Evolutionary conservation across 2,888 invertebrate species (phyloP).

Genomic region (Orthosia cruda): DNA sequence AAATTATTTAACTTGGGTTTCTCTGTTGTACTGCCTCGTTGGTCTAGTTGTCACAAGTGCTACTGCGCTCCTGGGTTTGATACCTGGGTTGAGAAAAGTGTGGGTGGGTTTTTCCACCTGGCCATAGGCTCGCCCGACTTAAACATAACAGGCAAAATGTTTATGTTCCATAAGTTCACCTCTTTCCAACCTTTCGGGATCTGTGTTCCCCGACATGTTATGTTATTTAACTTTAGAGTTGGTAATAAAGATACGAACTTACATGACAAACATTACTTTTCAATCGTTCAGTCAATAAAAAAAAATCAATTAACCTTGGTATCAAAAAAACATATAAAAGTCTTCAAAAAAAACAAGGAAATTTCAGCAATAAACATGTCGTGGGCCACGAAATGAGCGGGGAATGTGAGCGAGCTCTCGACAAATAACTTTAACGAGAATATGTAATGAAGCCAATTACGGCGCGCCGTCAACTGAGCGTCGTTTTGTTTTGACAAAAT

Average conservation of each 20-base stretch:
- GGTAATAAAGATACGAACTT: neutral
- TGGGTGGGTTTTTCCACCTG: too few species aligned
- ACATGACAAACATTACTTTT: too few species aligned
- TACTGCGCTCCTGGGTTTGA: too few species aligned
- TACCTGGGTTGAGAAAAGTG: too few species aligned
- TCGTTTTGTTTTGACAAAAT: constrained; percentile 69
- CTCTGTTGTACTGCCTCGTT: too few species aligned
- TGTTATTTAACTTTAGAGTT: neutral
- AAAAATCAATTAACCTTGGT: constrained; percentile 7
- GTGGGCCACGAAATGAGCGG: constrained; percentile 55
- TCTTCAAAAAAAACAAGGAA: constrained; percentile 29
- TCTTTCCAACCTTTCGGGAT: too few species aligned
- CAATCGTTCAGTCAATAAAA: neutral
- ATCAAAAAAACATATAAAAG: constrained; percentile 16
- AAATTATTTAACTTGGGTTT: too few species aligned
- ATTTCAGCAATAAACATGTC: constrained; percentile 63
- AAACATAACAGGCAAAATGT: too few species aligned
- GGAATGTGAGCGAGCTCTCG: constrained; percentile 26
- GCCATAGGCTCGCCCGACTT: too few species aligned
- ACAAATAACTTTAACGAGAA: constrained; percentile 65
- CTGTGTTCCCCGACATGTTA: too few species aligned
- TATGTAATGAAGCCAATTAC: constrained; percentile 70
- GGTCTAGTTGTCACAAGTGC: too few species aligned
- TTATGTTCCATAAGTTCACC: too few species aligned
- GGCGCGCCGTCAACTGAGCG: constrained; percentile 47